A percentile compares a stretch with the other conserved stretches of the same genome.
Evolutionary conservation across 2,888 invertebrate species (phyloP).

Genomic region (Chrysomela aeneicollis): DNA sequence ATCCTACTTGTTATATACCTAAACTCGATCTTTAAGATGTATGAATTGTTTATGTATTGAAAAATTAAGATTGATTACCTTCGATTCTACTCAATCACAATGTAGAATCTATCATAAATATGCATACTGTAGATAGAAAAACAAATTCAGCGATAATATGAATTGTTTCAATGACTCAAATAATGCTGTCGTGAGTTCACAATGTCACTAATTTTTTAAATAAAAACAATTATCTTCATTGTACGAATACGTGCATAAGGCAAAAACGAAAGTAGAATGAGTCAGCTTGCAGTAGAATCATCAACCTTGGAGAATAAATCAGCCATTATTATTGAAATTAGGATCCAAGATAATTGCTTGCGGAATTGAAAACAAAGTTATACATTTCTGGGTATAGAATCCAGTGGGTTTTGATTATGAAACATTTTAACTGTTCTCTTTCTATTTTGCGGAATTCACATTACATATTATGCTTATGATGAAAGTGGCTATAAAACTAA

Average conservation of each 20-base stretch:
- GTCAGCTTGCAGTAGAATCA: not conserved
- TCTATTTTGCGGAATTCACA: not conserved
- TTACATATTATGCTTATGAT: too few species aligned
- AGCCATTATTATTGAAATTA: not conserved
- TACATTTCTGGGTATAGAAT: not conserved
- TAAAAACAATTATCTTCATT: not conserved
- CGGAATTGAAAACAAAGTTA: not conserved
- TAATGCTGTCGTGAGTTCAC: not conserved
- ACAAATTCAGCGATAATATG: too few species aligned
- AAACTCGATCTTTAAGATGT: too few species aligned
- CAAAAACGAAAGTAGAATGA: constrained; percentile 4
- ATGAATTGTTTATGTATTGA: too few species aligned
- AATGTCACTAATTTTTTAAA: not conserved
- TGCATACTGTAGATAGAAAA: too few species aligned
- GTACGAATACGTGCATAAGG: not conserved
- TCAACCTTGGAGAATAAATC: constrained; percentile 1
- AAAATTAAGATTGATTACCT: too few species aligned
- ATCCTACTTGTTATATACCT: too few species aligned
- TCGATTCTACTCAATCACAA: too few species aligned
- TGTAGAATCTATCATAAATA: too few species aligned
- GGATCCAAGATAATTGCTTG: not conserved
- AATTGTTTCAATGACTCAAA: not conserved
- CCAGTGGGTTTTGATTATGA: not conserved
- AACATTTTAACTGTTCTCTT: too few species aligned
- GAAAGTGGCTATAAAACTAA: too few species aligned